These are phyloP conservation scores for Conus ventricosus DNA, from an alignment of 1,140 invertebrate species.

Conservation along the genomic window DNA sequence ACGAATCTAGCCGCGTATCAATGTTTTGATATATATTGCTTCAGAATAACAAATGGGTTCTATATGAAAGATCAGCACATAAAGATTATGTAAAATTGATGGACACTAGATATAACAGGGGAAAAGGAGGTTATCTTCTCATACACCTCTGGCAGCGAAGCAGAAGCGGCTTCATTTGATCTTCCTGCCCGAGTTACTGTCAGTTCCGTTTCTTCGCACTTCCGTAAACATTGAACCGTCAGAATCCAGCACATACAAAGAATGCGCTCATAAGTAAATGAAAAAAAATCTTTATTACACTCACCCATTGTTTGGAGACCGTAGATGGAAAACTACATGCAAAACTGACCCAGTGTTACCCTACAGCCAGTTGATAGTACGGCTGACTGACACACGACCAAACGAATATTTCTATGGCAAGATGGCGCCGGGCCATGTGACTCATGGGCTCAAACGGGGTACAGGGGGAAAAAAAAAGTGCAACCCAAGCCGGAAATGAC, in stretches of 20 bases:
- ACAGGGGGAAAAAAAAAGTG: no score
- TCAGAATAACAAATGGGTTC: no score
- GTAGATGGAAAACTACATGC: neutral
- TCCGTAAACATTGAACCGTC: conserved; percentile 9
- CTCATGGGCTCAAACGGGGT: neutral
- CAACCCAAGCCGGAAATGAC: no score
- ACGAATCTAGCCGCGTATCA: no score
- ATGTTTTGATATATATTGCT: no score
- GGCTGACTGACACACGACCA: neutral
- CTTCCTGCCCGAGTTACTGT: no score
- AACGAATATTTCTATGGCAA: conserved; percentile 32
- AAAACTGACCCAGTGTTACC: neutral
- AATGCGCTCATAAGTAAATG: neutral
- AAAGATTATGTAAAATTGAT: no score
- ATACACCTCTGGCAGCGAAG: no score
- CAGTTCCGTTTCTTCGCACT: conserved; percentile 8
- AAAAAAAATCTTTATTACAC: neutral
- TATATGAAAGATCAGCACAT: no score
- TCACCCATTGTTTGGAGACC: conserved; percentile 1
- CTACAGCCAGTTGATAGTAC: neutral
- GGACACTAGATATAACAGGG: no score
- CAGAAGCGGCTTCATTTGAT: no score
- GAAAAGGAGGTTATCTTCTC: no score
- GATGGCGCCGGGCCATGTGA: conserved; percentile 33
- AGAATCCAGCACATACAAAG: neutral